A percentile compares a stretch with the other conserved stretches of the same genome.
Evolutionary conservation across 2,113 vertebrate genomes (phyloP).

Genomic region (Acanthisitta chloris): DNA sequence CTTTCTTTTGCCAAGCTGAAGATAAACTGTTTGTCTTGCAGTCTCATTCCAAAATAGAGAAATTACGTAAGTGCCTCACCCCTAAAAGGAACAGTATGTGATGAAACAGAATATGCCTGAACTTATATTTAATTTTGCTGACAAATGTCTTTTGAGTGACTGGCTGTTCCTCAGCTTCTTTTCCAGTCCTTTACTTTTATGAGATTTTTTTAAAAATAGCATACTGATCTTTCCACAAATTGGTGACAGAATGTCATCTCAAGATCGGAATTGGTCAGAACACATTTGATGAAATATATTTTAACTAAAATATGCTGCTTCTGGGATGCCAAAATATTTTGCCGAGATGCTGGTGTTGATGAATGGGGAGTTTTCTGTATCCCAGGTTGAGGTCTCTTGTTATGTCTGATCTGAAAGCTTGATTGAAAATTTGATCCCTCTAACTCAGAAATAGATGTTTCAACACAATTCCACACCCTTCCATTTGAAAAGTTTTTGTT

Average conservation of each 20-base stretch:
- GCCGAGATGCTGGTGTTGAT: background rate
- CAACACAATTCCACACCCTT: slow-evolving; percentile 36
- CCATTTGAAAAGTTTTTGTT: slow-evolving; percentile 8
- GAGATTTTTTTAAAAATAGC: background rate
- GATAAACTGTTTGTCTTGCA: slow-evolving; percentile 37
- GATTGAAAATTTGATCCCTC: background rate
- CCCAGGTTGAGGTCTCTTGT: background rate
- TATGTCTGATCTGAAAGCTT: background rate
- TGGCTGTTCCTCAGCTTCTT: slow-evolving; percentile 4
- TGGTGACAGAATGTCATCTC: slow-evolving; percentile 26
- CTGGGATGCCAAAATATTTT: background rate
- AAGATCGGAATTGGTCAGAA: background rate
- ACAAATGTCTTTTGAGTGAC: slow-evolving; percentile 1
- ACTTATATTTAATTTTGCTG: slow-evolving; percentile 53
- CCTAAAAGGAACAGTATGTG: slow-evolving; percentile 40
- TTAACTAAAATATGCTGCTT: slow-evolving; percentile 8
- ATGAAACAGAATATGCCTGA: slow-evolving; percentile 46
- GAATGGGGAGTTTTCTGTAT: background rate
- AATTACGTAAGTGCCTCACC: slow-evolving; percentile 25
- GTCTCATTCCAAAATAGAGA: slow-evolving; percentile 19
- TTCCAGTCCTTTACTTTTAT: slow-evolving; percentile 27
- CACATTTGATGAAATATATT: slow-evolving; percentile 19
- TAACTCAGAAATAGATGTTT: slow-evolving; percentile 45
- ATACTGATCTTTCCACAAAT: background rate
- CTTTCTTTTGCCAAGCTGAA: slow-evolving; percentile 25